Evolutionary conservation across 2,113 vertebrate genomes (phyloP).

Genomic region (Chrysochloris asiatica): DNA sequence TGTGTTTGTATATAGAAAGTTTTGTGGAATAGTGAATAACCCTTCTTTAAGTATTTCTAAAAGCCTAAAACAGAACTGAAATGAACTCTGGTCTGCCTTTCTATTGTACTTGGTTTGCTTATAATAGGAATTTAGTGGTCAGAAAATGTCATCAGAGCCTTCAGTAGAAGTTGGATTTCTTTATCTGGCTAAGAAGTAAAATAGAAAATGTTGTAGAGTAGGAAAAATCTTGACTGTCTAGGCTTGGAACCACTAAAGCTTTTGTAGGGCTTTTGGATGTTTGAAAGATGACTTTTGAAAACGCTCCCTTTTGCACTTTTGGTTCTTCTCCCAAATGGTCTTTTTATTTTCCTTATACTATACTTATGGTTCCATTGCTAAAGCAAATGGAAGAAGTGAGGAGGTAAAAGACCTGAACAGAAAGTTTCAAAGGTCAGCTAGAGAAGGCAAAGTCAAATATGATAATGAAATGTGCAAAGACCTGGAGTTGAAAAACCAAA

Average conservation of each 20-base stretch:
- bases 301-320: neutral
- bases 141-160: slow-evolving; percentile 4
- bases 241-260: neutral
- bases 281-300: neutral
- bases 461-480: too few species aligned
- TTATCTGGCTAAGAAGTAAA: neutral
- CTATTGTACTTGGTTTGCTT: neutral
- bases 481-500: too few species aligned
- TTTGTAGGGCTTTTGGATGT: neutral
- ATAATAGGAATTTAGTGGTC: neutral
- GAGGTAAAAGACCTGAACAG: too few species aligned
- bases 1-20: neutral
- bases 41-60: neutral
- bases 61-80: neutral
- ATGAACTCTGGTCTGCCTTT: neutral
- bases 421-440: too few species aligned
- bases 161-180: neutral
- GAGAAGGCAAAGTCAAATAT: too few species aligned
- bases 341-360: neutral
- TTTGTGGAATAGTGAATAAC: neutral
- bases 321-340: neutral
- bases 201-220: neutral
- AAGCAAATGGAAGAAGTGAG: too few species aligned
- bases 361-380: too few species aligned
- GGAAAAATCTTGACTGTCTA: neutral